Conservation (phyloP, 2,797 vertebrate genomes). For the Furcifer pardalis region DNA sequence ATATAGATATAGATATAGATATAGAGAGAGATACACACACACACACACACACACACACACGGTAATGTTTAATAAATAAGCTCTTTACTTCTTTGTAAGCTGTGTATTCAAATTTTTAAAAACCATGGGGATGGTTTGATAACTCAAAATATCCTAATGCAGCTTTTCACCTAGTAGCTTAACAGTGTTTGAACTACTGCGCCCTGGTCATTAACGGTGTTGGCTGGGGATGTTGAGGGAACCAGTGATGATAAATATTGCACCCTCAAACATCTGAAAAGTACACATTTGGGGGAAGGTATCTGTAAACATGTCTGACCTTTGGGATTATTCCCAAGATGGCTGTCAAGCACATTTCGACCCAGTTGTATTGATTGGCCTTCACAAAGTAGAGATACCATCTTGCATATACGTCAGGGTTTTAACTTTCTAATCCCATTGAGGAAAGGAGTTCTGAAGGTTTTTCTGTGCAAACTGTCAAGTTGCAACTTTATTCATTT, state of each 20-base stretch:
- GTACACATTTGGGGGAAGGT: neutral
- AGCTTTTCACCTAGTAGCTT: too few species aligned
- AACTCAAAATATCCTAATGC: neutral
- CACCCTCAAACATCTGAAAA: neutral
- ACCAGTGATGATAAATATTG: neutral
- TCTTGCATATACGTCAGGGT: conserved; percentile 10
- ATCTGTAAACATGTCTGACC: neutral
- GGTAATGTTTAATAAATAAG: neutral
- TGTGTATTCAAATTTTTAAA: neutral
- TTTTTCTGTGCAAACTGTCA: conserved; percentile 45
- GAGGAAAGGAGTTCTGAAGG: neutral
- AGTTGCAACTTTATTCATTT: neutral
- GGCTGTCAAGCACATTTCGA: conserved; percentile 9
- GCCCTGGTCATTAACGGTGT: neutral
- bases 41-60: too few species aligned
- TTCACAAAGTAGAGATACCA: conserved; percentile 15
- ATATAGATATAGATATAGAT: too few species aligned
- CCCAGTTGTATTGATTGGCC: conserved; percentile 2
- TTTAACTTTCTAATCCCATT: conserved; percentile 8
- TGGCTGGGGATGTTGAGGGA: neutral
- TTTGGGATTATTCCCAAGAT: conserved; percentile 16
- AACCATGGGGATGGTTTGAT: too few species aligned
- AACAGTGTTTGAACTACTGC: neutral
- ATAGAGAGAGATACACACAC: too few species aligned
- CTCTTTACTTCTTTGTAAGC: neutral